A percentile compares a stretch with the other conserved stretches of the same genome.
Conservation (phyloP, 2,113 vertebrate genomes). For the Panthera leo region DNA sequence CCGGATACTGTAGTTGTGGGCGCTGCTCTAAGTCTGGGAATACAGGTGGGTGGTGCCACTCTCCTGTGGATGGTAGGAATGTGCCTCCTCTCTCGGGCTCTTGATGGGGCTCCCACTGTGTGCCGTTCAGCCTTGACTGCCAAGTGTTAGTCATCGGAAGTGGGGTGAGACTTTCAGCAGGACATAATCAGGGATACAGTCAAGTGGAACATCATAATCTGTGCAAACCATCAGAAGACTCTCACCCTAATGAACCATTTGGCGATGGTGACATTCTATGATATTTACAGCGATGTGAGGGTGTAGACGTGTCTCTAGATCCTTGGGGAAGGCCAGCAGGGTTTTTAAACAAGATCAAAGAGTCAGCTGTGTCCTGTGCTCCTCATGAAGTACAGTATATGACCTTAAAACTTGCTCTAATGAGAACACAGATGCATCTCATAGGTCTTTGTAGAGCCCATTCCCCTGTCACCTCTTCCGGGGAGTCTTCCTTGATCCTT, state of each 20-base stretch:
- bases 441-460: neutral
- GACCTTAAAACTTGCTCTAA: rapidly evolving
- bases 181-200: neutral
- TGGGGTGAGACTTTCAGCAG: no score
- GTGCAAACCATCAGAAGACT: neutral
- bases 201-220: neutral
- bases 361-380: rapidly evolving
- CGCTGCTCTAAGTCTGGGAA: no score
- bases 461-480: neutral
- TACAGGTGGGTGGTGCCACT: rapidly evolving
- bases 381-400: no score
- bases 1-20: rapidly evolving
- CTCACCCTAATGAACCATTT: neutral
- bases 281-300: rapidly evolving
- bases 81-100: no score
- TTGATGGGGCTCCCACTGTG: no score
- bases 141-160: neutral
- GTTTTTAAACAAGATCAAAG: neutral
- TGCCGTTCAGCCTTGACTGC: neutral
- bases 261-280: rapidly evolving
- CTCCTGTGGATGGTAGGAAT: neutral
- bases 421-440: neutral
- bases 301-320: rapidly evolving
- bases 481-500: neutral
- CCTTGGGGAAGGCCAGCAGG: rapidly evolving